Percentiles rank a stretch among this genome's conserved stretches.
These are phyloP conservation scores for Spinus olivaceus DNA, from an alignment of 2,797 vertebrate genomes.

Conservation along the genomic window DNA sequence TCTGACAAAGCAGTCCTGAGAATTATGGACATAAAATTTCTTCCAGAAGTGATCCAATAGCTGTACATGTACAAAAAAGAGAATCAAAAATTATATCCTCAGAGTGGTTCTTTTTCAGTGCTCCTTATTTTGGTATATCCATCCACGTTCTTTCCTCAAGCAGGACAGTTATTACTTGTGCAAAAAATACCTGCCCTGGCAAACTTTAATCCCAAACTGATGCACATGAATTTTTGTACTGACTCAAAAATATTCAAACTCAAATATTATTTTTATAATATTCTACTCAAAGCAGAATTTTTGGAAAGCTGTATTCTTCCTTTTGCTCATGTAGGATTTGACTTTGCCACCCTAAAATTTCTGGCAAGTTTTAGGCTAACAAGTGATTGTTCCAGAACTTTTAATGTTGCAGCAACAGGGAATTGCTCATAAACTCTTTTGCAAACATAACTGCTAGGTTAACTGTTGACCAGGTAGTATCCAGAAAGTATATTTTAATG, in stretches of 20 bases:
- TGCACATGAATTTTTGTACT: not conserved
- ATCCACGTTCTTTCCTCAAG: not conserved
- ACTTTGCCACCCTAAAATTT: constrained; percentile 3
- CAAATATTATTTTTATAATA: not conserved
- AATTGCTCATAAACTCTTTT: constrained; percentile 36
- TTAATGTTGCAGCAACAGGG: not conserved
- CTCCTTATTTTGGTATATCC: not conserved
- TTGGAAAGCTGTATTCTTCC: not conserved
- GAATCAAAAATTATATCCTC: not conserved
- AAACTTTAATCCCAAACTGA: not conserved
- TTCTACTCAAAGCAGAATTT: not conserved
- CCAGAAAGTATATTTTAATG: constrained; percentile 41
- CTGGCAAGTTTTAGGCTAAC: not conserved
- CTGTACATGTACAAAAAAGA: not conserved
- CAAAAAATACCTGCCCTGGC: not conserved
- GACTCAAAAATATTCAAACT: not conserved
- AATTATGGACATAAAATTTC: not conserved
- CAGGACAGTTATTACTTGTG: not conserved
- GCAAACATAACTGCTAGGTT: constrained; percentile 29
- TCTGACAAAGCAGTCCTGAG: not conserved
- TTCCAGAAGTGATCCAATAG: not conserved
- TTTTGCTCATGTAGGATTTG: not conserved
- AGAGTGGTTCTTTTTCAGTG: not conserved
- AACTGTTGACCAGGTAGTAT: constrained; percentile 27
- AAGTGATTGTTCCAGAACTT: not conserved